Evolutionary conservation across 2,797 vertebrate species (phyloP).

Genomic region (Danionella dracula): DNA sequence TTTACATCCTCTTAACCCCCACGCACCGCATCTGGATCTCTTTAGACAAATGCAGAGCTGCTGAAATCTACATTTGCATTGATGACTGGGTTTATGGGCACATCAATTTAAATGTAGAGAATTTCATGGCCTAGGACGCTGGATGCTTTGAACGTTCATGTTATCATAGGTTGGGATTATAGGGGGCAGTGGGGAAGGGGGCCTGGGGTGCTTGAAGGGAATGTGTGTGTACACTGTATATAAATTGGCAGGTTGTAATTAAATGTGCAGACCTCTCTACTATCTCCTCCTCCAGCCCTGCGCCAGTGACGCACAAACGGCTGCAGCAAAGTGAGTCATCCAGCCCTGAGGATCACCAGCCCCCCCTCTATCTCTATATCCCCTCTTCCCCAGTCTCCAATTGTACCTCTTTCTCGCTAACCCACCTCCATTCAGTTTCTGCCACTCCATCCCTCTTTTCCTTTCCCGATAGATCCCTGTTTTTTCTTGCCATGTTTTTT

Average conservation of each 20-base stretch:
- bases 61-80: neutral
- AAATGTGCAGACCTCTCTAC: slow-evolving; percentile 81
- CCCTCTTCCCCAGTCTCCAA: slow-evolving; percentile 26
- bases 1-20: neutral
- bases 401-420: slow-evolving; percentile 37
- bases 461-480: slow-evolving; percentile 1
- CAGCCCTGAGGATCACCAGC: slow-evolving; percentile 77
- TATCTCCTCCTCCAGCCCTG: slow-evolving; percentile 81
- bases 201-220: neutral
- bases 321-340: slow-evolving; percentile 82
- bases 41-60: neutral
- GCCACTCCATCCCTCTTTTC: slow-evolving; percentile 23
- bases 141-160: slow-evolving; percentile 33
- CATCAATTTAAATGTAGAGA: neutral
- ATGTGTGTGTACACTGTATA: slow-evolving; percentile 73
- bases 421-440: slow-evolving; percentile 55
- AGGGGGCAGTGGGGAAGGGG: neutral
- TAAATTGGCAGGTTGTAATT: slow-evolving; percentile 83
- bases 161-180: slow-evolving; percentile 37
- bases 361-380: slow-evolving; percentile 70
- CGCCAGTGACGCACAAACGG: slow-evolving; percentile 78
- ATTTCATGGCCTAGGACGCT: slow-evolving; percentile 14
- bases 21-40: neutral
- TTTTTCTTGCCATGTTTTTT: slow-evolving; percentile 54
- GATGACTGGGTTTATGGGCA: neutral